These are phyloP conservation scores for Xanthorhoe designata DNA, from an alignment of 2,888 invertebrate genomes.

Conservation along the genomic window DNA sequence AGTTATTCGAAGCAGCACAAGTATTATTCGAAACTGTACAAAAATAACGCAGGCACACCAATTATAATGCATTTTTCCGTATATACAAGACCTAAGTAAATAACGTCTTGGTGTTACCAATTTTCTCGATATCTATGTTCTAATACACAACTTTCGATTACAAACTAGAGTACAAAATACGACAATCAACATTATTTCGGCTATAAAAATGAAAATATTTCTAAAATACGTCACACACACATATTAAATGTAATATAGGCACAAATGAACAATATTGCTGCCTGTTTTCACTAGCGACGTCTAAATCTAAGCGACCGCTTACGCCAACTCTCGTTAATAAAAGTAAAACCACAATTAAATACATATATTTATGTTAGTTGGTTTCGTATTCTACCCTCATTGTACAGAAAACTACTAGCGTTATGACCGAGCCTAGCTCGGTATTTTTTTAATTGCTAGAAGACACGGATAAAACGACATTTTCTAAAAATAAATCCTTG, in stretches of 20 bases:
- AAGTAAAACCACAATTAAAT: no score
- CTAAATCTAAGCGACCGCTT: slow-evolving; percentile 13
- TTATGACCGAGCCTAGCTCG: no score
- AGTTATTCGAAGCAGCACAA: slow-evolving; percentile 14
- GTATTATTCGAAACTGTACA: slow-evolving; percentile 52
- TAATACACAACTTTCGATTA: slow-evolving; percentile 52
- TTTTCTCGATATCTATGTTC: slow-evolving; percentile 68
- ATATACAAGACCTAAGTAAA: slow-evolving; percentile 67
- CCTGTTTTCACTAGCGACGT: slow-evolving; percentile 19
- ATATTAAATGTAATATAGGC: slow-evolving; percentile 73
- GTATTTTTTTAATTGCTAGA: no score
- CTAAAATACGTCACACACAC: slow-evolving; percentile 62
- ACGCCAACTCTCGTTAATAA: not conserved
- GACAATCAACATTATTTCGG: slow-evolving; percentile 55
- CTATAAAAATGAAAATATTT: slow-evolving; percentile 56
- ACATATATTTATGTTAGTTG: no score
- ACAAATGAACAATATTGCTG: slow-evolving; percentile 72
- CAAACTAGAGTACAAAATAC: slow-evolving; percentile 77
- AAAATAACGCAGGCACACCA: slow-evolving; percentile 57
- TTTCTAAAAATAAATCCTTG: no score
- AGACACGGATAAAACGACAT: no score
- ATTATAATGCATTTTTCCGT: slow-evolving; percentile 47
- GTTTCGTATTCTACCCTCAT: no score
- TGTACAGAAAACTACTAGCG: not conserved
- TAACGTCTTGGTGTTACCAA: slow-evolving; percentile 76